phyloP scores from a whole-genome alignment of 2,113 vertebrate genomes.

The Callipepla squamata region DNA sequence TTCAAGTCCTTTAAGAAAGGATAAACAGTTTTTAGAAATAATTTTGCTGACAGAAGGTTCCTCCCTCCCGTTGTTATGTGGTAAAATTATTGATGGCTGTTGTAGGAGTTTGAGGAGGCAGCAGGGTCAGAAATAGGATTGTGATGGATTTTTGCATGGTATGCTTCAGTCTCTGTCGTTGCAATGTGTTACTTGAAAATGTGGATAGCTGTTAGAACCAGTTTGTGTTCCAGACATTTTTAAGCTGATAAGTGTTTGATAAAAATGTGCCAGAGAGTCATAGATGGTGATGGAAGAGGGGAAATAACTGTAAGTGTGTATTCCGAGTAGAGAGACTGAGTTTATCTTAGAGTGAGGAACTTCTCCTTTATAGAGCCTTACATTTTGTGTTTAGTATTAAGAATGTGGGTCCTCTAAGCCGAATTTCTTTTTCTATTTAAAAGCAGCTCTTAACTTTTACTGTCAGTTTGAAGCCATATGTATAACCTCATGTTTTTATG shows the following conservation, averaged over 20 bases:
- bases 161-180: neutral
- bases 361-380: neutral
- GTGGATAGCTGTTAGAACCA: neutral
- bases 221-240: constrained; percentile 4
- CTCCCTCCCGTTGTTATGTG: neutral
- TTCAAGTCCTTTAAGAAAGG: neutral
- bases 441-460: neutral
- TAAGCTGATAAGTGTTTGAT: neutral
- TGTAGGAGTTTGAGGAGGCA: neutral
- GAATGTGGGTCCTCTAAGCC: neutral
- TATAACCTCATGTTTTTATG: neutral
- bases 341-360: neutral
- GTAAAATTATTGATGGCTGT: neutral
- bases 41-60: neutral
- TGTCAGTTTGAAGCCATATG: neutral
- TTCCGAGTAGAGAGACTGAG: neutral
- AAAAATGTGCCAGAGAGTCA: neutral
- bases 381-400: neutral
- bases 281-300: neutral
- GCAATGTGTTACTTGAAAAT: neutral
- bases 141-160: neutral
- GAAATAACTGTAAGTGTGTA: neutral
- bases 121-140: neutral
- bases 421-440: neutral
- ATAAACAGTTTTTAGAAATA: neutral